These are phyloP conservation scores for Hippocampus abdominalis DNA, from an alignment of 2,113 vertebrate species.

Conservation along the genomic window DNA sequence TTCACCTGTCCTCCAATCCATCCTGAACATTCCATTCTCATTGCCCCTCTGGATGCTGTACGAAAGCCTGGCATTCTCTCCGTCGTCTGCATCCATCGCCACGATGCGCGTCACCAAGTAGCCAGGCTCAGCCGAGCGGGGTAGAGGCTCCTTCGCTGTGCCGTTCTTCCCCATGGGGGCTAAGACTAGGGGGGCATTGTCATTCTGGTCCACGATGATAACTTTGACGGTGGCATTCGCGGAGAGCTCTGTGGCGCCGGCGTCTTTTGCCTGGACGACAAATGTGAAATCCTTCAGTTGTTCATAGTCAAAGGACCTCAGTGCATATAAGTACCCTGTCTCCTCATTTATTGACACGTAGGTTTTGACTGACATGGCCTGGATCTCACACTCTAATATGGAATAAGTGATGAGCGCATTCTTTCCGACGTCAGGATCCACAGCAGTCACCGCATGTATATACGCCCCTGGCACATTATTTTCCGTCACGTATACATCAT, in stretches of 20 bases:
- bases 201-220: slow-evolving; percentile 91
- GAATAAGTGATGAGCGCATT: slow-evolving; percentile 89
- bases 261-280: slow-evolving; percentile 85
- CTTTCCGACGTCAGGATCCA: slow-evolving; percentile 86
- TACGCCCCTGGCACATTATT: slow-evolving; percentile 97
- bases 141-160: slow-evolving; percentile 85
- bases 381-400: slow-evolving; percentile 92
- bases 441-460: slow-evolving; percentile 92
- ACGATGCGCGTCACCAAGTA: slow-evolving; percentile 90
- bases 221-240: slow-evolving; percentile 89
- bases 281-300: slow-evolving; percentile 95
- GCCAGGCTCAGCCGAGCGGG: slow-evolving; percentile 87
- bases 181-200: slow-evolving; percentile 88
- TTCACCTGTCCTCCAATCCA: slow-evolving; percentile 96
- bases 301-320: slow-evolving; percentile 95
- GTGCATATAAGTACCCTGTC: slow-evolving; percentile 92
- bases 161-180: slow-evolving; percentile 88
- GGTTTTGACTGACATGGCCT: slow-evolving; percentile 96
- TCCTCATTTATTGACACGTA: slow-evolving; percentile 97
- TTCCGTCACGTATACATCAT: slow-evolving; percentile 94
- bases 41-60: slow-evolving; percentile 92
- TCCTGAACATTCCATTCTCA: slow-evolving; percentile 88
- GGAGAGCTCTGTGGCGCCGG: slow-evolving; percentile 79
- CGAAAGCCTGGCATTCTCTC: slow-evolving; percentile 90
- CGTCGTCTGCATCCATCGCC: slow-evolving; percentile 92